phyloP scores from a whole-genome alignment of 2,113 vertebrate genomes.

The Parus major region DNA sequence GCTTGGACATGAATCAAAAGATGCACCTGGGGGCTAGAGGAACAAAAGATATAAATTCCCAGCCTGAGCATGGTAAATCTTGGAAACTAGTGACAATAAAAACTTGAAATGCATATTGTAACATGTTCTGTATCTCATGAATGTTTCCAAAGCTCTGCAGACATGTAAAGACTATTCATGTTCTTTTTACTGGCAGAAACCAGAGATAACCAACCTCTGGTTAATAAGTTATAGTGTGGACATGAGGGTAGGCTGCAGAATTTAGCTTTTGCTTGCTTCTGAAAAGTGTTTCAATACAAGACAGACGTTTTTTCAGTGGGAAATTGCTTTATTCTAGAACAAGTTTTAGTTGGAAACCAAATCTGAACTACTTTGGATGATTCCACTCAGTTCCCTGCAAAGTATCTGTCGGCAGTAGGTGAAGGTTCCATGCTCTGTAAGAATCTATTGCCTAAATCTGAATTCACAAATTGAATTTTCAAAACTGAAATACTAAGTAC shows the following conservation, averaged over 20 bases:
- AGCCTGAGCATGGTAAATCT: not conserved
- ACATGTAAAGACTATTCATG: not conserved
- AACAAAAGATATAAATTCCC: not conserved
- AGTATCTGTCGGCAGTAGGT: not conserved
- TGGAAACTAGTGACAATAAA: not conserved
- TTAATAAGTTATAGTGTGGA: not conserved
- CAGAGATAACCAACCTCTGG: not conserved
- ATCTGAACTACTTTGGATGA: not conserved
- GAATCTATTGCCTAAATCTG: not conserved
- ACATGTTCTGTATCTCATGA: not conserved
- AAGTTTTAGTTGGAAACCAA: not conserved
- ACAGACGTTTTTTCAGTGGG: not conserved
- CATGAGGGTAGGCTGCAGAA: not conserved
- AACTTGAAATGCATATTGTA: not conserved
- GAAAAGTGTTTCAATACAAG: not conserved
- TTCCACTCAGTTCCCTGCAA: not conserved
- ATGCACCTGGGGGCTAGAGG: not conserved
- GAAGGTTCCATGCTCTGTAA: not conserved
- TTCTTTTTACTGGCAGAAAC: not conserved
- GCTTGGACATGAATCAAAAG: not conserved
- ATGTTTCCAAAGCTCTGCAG: not conserved
- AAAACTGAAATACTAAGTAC: not conserved
- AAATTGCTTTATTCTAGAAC: not conserved
- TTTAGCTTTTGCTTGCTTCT: not conserved
- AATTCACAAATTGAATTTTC: not conserved